phyloP scores from a whole-genome alignment of 2,797 vertebrate genomes.

The Sternarchorhynchus goeldii region DNA sequence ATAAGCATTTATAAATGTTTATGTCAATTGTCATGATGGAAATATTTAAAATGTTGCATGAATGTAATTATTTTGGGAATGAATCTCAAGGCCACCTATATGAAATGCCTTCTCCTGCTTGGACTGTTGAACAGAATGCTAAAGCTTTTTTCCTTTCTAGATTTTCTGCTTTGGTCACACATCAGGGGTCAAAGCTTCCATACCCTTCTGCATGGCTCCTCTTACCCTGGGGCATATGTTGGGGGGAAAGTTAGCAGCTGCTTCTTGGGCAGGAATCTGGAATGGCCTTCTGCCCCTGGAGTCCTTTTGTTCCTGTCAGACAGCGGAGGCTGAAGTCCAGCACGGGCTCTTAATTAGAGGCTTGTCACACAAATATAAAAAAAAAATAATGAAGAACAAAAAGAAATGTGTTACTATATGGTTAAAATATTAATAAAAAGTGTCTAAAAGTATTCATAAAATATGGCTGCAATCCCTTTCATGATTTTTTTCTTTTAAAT shows the following conservation, averaged over 20 bases:
- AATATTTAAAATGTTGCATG: too few species aligned
- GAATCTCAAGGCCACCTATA: constrained; percentile 40
- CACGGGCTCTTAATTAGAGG: not conserved
- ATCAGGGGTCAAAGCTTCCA: constrained; percentile 53
- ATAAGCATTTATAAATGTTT: too few species aligned
- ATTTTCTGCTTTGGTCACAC: constrained; percentile 49
- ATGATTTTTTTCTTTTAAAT: too few species aligned
- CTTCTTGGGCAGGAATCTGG: constrained; percentile 72
- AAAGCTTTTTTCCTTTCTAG: constrained; percentile 52
- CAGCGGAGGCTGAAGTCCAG: constrained; percentile 17
- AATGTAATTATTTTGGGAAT: constrained; percentile 25
- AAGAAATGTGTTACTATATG: not conserved
- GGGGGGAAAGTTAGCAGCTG: constrained; percentile 75
- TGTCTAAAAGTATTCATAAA: not conserved
- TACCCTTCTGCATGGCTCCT: constrained; percentile 52
- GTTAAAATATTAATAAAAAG: not conserved
- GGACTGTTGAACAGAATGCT: constrained; percentile 55
- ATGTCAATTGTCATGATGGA: too few species aligned
- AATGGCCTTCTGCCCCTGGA: constrained; percentile 53
- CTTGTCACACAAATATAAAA: not conserved
- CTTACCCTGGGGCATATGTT: constrained; percentile 73
- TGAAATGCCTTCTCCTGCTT: constrained; percentile 39
- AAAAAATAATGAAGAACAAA: not conserved
- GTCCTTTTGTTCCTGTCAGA: constrained; percentile 59
- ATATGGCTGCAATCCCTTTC: not conserved